Base-by-base conservation (phyloP, 2,113 vertebrate species). In the Rissa tridactyla region DNA sequence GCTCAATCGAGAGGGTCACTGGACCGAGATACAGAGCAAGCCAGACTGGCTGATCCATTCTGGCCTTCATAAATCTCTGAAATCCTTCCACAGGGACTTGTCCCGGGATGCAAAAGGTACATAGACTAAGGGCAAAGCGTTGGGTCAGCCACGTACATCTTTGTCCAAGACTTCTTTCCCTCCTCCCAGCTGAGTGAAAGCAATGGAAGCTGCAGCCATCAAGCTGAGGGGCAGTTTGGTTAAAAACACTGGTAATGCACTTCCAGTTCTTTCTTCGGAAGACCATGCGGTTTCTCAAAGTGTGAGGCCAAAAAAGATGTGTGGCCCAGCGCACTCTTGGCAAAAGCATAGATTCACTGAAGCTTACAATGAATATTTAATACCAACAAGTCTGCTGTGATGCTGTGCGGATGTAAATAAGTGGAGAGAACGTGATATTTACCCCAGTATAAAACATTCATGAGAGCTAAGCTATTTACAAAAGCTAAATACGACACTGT, bases 351-450 rank as follows among this genome's bases (percentile, higher is more conserved):
- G 98, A 98, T 98, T 98, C 98, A 97, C 97, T 97, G 97, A 98
- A 98, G 97, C 91, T 97, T 13, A 94, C 94, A 90, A 98, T 99
- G 97, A 98, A 99, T 99, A 98, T 98, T 98, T 98, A 93, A 99
- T 98, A 97, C 76, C 93, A 96, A 97, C 98, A 97, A 98, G 98
- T 96, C 98, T 98, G 98, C 98, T 95, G 97, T 97, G 98, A 98
- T 98, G 95, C 95, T 94, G 91, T 96, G 94, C 92, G 98, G 98
- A 98, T 98, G 98, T 98, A 98, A 98, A 98, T 99, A 98, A 98
- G 98, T 98, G 97, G 98, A 98, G 97, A 97, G 97, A 98, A 98
- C 79, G 98, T 98, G 98, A 99, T 98, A 98, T 98, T 98, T 98
- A 98, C 98, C 97, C 96, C 98, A 94, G 96, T 57, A 97, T 98